phyloP scores from a whole-genome alignment of 1,140 invertebrate species.

The Coenobita brevimanus region DNA sequence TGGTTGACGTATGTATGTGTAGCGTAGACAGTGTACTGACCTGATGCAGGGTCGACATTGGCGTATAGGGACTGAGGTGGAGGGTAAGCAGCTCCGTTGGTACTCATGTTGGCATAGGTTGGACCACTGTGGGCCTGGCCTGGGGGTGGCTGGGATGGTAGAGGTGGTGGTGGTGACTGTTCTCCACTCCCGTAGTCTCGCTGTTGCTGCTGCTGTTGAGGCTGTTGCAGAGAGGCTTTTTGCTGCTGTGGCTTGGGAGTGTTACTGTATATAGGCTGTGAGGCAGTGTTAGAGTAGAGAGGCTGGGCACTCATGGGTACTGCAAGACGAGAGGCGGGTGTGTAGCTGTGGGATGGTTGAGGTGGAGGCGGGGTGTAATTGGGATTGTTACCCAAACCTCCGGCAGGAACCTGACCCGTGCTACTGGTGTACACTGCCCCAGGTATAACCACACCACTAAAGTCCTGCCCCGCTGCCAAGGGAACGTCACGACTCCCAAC shows the following conservation, averaged over 20 bases:
- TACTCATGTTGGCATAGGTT: conserved; percentile 50
- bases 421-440: conserved; percentile 50
- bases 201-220: no score
- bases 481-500: conserved; percentile 9
- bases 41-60: conserved; percentile 18
- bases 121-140: conserved; percentile 18
- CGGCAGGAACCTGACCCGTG: conserved; percentile 34
- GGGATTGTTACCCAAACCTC: conserved; percentile 9
- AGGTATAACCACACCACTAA: conserved; percentile 41
- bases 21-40: neutral
- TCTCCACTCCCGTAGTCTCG: no score
- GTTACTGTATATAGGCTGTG: conserved; percentile 54
- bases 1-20: no score
- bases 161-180: conserved; percentile 41
- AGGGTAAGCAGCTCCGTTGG: conserved; percentile 50
- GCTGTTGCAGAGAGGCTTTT: no score
- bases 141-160: conserved; percentile 46
- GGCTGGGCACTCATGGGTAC: conserved; percentile 57
- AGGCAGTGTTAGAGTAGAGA: conserved; percentile 57
- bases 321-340: conserved; percentile 37
- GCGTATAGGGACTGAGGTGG: conserved; percentile 42
- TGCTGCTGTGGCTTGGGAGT: conserved; percentile 35
- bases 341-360: conserved; percentile 59
- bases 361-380: conserved; percentile 45
- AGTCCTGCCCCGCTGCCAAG: conserved; percentile 13